Conservation (phyloP, 2,113 vertebrate species). For the Antechinus stuartii region DNA sequence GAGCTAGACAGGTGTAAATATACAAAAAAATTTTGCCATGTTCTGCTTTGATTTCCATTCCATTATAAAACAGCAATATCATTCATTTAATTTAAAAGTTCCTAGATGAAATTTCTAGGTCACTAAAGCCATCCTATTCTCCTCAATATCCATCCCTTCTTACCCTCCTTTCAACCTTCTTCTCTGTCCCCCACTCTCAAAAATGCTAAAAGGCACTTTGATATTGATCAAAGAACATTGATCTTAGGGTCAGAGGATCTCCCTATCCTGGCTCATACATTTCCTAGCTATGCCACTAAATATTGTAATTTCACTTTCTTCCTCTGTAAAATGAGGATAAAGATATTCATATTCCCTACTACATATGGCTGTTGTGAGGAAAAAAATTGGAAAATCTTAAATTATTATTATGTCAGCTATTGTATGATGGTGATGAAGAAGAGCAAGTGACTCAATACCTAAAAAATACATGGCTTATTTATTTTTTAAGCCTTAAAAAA, state of each 20-base stretch:
- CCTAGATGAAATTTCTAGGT: not conserved
- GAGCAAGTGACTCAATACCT: not conserved
- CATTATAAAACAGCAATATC: not conserved
- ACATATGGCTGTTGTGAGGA: not conserved
- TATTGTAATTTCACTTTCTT: not conserved
- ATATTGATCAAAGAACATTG: not conserved
- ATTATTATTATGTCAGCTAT: not conserved
- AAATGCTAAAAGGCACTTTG: not conserved
- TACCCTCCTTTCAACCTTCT: not conserved
- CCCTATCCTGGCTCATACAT: not conserved
- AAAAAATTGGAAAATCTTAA: not conserved
- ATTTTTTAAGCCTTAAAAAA: not conserved
- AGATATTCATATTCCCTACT: not conserved
- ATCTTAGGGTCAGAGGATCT: not conserved
- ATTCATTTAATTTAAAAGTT: not conserved
- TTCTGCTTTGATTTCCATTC: not conserved
- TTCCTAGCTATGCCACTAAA: not conserved
- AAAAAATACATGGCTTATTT: not conserved
- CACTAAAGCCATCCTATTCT: not conserved
- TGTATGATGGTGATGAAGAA: not conserved
- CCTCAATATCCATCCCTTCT: not conserved
- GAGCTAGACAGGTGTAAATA: not conserved
- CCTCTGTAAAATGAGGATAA: not conserved
- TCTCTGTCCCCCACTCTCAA: not conserved
- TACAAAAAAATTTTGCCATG: fast-evolving